phyloP scores from a whole-genome alignment of 2,888 invertebrate species.

The Timema cristinae region DNA sequence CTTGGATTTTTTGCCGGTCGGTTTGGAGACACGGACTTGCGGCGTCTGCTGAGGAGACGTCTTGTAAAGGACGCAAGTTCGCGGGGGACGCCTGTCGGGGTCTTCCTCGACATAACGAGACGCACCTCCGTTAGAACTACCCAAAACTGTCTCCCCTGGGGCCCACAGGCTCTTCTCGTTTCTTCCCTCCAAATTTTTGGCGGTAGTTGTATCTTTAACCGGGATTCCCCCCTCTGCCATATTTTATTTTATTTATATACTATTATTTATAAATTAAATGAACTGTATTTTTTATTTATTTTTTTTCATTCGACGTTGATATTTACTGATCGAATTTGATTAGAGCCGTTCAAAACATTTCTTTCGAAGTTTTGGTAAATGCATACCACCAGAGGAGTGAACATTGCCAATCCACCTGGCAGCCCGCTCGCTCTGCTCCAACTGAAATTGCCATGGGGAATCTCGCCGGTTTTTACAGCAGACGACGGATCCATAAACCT shows the following conservation, averaged over 20 bases:
- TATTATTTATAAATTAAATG: no score
- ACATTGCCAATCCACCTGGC: no score
- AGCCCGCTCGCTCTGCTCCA: background rate
- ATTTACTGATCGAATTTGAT: no score
- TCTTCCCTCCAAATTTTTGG: no score
- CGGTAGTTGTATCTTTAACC: no score
- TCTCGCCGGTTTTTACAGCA: constrained; percentile 1
- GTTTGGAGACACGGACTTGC: background rate
- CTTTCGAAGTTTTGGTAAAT: no score
- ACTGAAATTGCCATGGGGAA: background rate
- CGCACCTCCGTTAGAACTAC: constrained; percentile 5
- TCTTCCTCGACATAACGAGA: constrained; percentile 14
- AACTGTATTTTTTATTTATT: no score
- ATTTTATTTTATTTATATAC: no score
- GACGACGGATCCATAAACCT: constrained; percentile 19
- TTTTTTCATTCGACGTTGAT: no score
- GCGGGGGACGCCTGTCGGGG: background rate
- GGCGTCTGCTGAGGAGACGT: background rate
- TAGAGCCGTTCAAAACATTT: no score
- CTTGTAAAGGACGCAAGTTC: background rate
- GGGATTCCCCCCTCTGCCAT: no score
- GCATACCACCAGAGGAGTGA: no score
- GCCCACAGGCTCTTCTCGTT: background rate
- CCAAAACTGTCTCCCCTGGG: background rate
- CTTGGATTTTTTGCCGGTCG: constrained; percentile 32